Conservation (phyloP, 2,888 invertebrate species). For the Drosophila barbarae region DNA sequence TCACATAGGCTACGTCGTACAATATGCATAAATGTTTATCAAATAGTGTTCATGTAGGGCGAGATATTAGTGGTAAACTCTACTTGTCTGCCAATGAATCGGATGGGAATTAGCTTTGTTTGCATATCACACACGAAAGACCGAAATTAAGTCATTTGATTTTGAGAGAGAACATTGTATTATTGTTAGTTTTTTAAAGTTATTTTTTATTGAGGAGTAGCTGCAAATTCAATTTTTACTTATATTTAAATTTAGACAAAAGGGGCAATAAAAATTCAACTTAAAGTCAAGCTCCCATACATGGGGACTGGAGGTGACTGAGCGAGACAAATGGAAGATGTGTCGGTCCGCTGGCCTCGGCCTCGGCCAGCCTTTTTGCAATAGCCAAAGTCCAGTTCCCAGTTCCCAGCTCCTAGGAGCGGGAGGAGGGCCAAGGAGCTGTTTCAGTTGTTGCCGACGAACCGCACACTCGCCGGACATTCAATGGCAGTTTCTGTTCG, state of each 20-base stretch:
- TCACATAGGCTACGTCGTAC: conserved; percentile 4
- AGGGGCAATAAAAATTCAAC: background rate
- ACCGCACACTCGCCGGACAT: conserved; percentile 33
- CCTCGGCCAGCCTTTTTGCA: conserved; percentile 36
- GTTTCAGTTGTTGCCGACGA: conserved; percentile 35
- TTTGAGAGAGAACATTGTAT: background rate
- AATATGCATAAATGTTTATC: background rate
- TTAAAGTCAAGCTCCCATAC: conserved; percentile 4
- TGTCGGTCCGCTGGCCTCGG: conserved; percentile 27
- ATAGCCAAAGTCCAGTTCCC: conserved; percentile 4
- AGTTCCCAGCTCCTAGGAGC: background rate
- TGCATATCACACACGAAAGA: background rate
- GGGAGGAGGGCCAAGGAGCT: conserved; percentile 7
- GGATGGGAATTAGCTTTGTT: background rate
- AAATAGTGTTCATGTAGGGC: background rate
- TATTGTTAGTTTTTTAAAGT: background rate
- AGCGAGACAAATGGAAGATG: conserved; percentile 40
- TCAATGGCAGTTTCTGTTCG: conserved; percentile 21
- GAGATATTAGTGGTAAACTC: too few species aligned
- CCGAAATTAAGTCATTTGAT: background rate
- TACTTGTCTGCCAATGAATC: background rate
- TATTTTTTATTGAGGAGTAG: background rate
- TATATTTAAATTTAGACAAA: background rate
- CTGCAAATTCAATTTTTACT: conserved; percentile 2
- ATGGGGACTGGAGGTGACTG: conserved; percentile 15